Evolutionary conservation across 2,888 invertebrate genomes (phyloP), one percentile per base, ranked within the genome.

Genomic region (Onthophagus sagittarius): DNA sequence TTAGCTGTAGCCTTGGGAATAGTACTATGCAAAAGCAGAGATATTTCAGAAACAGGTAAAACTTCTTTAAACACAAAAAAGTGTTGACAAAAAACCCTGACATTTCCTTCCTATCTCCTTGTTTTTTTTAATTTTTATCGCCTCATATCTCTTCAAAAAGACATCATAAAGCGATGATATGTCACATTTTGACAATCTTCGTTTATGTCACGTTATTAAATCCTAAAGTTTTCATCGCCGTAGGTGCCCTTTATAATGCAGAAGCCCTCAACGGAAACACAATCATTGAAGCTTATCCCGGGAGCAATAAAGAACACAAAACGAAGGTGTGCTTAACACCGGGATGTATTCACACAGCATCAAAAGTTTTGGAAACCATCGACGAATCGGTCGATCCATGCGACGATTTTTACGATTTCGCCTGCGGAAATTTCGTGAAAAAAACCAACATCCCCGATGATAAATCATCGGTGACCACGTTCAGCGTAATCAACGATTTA

Each of bases 341-440:
- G 7, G 95, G 93, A 79, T 96, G 96, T 85, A 88, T 96, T 71
- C 92, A 93, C 81, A 91, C 93, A 90, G 94, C 94, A 0, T 91
- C 93, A 0, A 89, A 89, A 76, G 87, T 94, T 11, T 85, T 94
- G 62, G 86, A 88, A 75, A 92, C 91, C 81, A 92, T 94, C 90
- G 92, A 94, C 79, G 84, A 86, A 0, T 84, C 86, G 0, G 90
- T 92, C 6, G 92, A 94, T 76, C 94, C 94, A 0, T 94, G 94
- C 82, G 93, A 94, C 79, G 93, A 95, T 82, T 94, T 95, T 84
- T 94, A 94, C 83, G 88, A 91, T 79, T 94, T 93, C 82, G 90
- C 94, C 0, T 94, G 94, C 80, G 94, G 94, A 0, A 90, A 90
- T 11, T 94, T 94, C 84, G 84, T 93, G 62, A 73, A 75, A 62